These are phyloP conservation scores for Hoplodrina blanda DNA, from an alignment of 2,888 invertebrate genomes.

Conservation along the genomic window DNA sequence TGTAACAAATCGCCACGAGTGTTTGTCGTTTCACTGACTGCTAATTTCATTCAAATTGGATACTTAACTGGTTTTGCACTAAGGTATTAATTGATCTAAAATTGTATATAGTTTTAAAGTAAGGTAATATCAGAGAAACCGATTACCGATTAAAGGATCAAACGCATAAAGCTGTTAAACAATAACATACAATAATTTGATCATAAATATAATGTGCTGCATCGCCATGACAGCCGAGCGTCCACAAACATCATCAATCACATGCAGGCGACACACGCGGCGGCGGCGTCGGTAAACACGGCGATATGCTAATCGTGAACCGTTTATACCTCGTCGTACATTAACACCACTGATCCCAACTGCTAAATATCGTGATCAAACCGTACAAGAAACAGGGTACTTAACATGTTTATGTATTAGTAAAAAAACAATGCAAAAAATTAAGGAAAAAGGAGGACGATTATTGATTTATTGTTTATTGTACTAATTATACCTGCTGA, in stretches of 20 bases:
- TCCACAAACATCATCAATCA: conserved; percentile 59
- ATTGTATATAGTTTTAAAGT: not conserved
- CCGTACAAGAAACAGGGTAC: too few species aligned
- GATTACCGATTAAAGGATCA: too few species aligned
- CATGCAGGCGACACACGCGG: conserved; percentile 25
- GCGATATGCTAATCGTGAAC: not conserved
- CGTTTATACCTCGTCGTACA: conserved; percentile 1
- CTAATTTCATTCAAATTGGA: not conserved
- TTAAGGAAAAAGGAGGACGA: not conserved
- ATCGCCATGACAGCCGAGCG: conserved; percentile 32
- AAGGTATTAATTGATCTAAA: too few species aligned
- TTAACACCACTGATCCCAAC: not conserved
- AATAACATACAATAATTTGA: conserved; percentile 3
- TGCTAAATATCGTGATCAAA: not conserved
- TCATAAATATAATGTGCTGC: conserved; percentile 22
- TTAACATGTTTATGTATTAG: too few species aligned
- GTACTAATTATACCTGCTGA: not conserved
- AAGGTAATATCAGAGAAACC: not conserved
- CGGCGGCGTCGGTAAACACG: too few species aligned
- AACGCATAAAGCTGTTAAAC: not conserved
- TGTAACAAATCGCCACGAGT: not conserved
- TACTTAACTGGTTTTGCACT: not conserved
- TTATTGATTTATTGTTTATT: not conserved
- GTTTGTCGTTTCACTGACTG: not conserved
- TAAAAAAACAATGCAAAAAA: not conserved